Conservation (phyloP, 1,140 invertebrate species). For the Akabosia matsudoensis region DNA sequence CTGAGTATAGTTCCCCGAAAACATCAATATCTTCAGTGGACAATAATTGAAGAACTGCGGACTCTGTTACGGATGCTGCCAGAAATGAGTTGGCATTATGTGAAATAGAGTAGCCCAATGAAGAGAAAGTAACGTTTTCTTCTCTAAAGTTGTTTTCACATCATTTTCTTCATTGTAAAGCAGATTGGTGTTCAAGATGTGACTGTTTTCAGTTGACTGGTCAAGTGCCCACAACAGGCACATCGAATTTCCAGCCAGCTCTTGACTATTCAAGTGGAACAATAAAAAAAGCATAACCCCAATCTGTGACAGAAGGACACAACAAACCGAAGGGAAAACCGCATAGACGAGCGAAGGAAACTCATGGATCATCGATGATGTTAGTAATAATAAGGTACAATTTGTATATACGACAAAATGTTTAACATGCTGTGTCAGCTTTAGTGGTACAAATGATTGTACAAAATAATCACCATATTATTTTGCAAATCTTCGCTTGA, state of each 20-base stretch:
- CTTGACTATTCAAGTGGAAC: slow-evolving; percentile 14
- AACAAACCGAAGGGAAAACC: not conserved
- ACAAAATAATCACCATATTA: not conserved
- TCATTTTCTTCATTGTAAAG: not conserved
- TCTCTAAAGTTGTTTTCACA: not conserved
- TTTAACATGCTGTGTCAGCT: no score
- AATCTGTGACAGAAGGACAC: not conserved
- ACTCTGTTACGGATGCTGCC: not conserved
- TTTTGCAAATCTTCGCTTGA: no score
- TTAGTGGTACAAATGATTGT: no score
- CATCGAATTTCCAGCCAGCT: not conserved
- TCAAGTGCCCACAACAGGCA: slow-evolving; percentile 9
- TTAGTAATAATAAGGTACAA: not conserved
- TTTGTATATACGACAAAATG: no score
- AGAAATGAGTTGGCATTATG: no score
- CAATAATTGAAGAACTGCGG: not conserved
- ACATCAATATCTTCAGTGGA: not conserved
- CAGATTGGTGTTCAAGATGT: not conserved
- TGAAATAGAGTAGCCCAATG: no score
- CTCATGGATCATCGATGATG: slow-evolving; percentile 3
- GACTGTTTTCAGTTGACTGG: slow-evolving; percentile 12
- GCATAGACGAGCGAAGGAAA: not conserved
- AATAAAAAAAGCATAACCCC: not conserved
- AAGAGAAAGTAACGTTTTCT: no score
- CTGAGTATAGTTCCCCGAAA: no score